Base-by-base conservation (phyloP, 2,888 invertebrate species). In the Anagyrus pseudococci region DNA sequence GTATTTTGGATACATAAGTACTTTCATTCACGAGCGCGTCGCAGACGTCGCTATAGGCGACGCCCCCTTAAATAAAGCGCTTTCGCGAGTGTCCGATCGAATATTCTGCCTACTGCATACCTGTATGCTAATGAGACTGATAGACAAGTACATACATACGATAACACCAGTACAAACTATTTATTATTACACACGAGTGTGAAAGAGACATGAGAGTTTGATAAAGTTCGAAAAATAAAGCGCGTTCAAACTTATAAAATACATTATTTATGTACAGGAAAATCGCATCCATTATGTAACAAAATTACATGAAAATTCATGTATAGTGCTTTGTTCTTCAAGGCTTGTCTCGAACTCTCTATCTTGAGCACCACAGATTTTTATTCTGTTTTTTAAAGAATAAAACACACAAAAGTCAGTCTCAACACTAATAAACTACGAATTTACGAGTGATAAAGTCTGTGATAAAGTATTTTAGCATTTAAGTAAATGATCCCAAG, bases 1-100 rank as follows among this genome's bases (percentile, higher is more conserved):
- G 81, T 81, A 81, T 81, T 80, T 80, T 77, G 78, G 80, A 77
- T 76, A 76, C 77, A 79, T 77, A 78, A 76, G 80, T 80, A 76
- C 68, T 79, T 77, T 78, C 68, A 78, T 80, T 75, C 75, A 77
- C 73, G 76, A 78, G 76, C 65, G 73, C 73, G n/a, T n/a, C n/a
- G 76, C 70, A 75, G 74, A 73, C 71, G 65, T 67, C n/a, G n/a
- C n/a, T n/a, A n/a, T n/a, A n/a, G n/a, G n/a, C n/a, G n/a, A n/a
- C n/a, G n/a, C n/a, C n/a, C n/a, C n/a, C n/a, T n/a, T n/a, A n/a
- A n/a, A n/a, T n/a, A n/a, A n/a, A n/a, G n/a, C n/a, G n/a, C n/a
- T n/a, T n/a, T n/a, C n/a, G n/a, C n/a, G n/a, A n/a, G n/a, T n/a
- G n/a, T n/a, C n/a, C n/a, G n/a, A n/a, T n/a, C n/a, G n/a, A n/a